phyloP scores from a whole-genome alignment of 1,140 invertebrate species.

The Heliconius hewitsoni region DNA sequence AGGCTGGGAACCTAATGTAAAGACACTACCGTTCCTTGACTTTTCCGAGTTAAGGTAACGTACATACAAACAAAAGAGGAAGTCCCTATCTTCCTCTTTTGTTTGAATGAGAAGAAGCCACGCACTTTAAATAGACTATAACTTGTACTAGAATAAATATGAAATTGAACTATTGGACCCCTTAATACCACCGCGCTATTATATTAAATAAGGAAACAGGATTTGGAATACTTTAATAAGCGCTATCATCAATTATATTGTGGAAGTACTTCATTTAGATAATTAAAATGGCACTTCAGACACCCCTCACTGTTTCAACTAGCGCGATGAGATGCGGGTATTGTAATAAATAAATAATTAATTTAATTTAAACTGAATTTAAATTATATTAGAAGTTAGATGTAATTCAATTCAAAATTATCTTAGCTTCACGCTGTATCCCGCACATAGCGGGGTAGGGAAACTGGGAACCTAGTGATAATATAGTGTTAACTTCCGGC shows the following conservation, averaged over 20 bases:
- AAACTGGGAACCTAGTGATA: too few species aligned
- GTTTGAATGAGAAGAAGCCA: too few species aligned
- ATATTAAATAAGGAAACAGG: slow-evolving; percentile 9
- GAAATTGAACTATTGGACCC: not conserved
- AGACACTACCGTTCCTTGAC: too few species aligned
- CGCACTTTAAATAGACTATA: not conserved
- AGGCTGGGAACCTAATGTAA: too few species aligned
- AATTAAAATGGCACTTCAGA: slow-evolving; percentile 36
- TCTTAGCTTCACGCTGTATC: not conserved
- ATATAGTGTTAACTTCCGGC: too few species aligned
- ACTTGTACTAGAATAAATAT: not conserved
- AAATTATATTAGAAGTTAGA: not conserved
- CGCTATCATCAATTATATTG: slow-evolving; percentile 37
- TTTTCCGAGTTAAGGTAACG: too few species aligned
- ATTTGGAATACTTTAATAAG: slow-evolving; percentile 18
- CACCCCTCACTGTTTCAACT: slow-evolving; percentile 26
- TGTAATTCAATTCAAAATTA: not conserved
- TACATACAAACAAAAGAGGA: too few species aligned
- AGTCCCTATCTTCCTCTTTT: too few species aligned
- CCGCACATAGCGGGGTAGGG: too few species aligned
- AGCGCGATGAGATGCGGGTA: slow-evolving; percentile 28
- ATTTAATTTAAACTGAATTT: not conserved
- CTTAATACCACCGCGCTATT: not conserved
- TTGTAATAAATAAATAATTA: slow-evolving; percentile 27
- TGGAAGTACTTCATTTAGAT: slow-evolving; percentile 35